Base-by-base conservation (phyloP, 2,888 invertebrate genomes). In the Eledone cirrhosa region DNA sequence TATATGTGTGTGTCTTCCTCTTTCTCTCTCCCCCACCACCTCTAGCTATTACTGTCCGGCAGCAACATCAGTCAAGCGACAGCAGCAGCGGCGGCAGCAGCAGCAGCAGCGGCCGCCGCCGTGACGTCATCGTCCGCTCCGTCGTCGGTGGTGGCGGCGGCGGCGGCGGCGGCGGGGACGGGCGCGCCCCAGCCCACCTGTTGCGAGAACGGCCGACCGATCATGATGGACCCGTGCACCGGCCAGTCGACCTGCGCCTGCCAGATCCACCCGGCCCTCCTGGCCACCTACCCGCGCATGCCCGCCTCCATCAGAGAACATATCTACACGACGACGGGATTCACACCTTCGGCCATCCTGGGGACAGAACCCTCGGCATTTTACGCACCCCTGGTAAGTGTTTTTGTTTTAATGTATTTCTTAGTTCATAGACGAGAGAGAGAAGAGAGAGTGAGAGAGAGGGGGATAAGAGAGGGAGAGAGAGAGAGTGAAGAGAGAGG, bases 161-260 rank as follows among this genome's bases (percentile, higher is more conserved):
- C 41, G 0, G 41, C 72, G 31, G 69, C 69, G 0, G 72, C 72
- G 5, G 72, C 72, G 3, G 72, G 31, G 1, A 31, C 72, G n/a
- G 72, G n/a, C 16, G 72, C 72, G 4, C 31, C 72, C 22, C 31
- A 29, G 72, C 41, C 72, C 29, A 72, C 72, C 31, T 72, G 72
- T 24, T 72, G 72, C 41, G 72, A 72, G 72, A 72, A 72, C 41
- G 72, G 72, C 4, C 41, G 72, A 72, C 72, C 72, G 41, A 72
- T 72, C 13, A 31, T 72, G n/a, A 72, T 31, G 16, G 72, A 72
- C n/a, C 72, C 72, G 29, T 72, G 72, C 31, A 72, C 72, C 33
- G 72, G 72, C 5, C 72, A 72, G 41, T 72, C 72, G 4, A 72
- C 72, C n/a, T 72, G 72, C 72, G 31, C 72, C 72, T 72, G 72